Conservation (phyloP, 1,140 invertebrate species). For the Trichoplusia ni region DNA sequence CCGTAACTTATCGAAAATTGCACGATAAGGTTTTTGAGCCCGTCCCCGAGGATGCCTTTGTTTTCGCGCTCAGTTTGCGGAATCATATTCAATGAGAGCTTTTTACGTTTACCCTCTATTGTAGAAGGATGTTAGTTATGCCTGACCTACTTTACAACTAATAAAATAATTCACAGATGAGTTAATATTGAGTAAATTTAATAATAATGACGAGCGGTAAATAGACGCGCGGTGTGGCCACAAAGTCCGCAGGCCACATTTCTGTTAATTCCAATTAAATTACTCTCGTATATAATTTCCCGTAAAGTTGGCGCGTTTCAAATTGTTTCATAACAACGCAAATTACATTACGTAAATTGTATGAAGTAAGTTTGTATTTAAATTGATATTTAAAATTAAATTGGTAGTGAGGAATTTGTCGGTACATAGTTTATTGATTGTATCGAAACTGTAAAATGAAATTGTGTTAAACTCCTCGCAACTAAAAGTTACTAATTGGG, state of each 20-base stretch:
- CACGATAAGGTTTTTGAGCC: constrained; percentile 13
- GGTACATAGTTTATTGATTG: constrained; percentile 21
- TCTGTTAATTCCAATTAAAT: constrained; percentile 14
- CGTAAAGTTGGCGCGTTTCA: neutral
- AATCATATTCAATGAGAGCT: no score
- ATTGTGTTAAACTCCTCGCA: constrained; percentile 3
- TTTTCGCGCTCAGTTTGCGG: neutral
- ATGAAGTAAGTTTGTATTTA: neutral
- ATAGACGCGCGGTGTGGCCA: neutral
- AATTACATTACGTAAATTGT: constrained; percentile 11
- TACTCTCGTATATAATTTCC: constrained; percentile 11
- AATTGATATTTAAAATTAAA: constrained; percentile 1
- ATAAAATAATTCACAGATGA: no score
- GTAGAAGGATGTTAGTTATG: no score
- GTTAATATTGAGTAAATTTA: neutral
- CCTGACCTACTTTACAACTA: no score
- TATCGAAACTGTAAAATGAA: neutral
- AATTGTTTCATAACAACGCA: constrained; percentile 1
- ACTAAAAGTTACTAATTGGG: constrained; percentile 14
- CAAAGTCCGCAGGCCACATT: constrained; percentile 1
- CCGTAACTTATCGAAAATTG: constrained; percentile 51
- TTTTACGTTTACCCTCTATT: no score
- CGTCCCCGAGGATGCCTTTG: neutral
- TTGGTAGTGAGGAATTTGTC: neutral
- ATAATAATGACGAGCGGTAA: neutral